Base-by-base conservation (phyloP, 2,113 vertebrate genomes). In the Anser brachyrhynchus region DNA sequence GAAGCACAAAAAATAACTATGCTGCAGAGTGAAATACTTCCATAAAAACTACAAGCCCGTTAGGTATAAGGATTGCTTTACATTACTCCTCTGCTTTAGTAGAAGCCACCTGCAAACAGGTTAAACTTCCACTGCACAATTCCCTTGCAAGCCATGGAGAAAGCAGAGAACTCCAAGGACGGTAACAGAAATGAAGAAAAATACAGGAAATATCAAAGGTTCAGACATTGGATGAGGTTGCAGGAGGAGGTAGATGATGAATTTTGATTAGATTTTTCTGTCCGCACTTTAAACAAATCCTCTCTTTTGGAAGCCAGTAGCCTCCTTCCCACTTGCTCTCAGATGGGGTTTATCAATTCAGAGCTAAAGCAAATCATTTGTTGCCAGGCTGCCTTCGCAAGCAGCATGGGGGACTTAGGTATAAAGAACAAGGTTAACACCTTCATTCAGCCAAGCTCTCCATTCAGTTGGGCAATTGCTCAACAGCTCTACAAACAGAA, bases 171-270 rank as follows among this genome's bases (percentile, higher is more conserved):
- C 31, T 66, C 51, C 69, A 44, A 78, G 37, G 18, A 57, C 4
- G 44, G 26, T 19, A 90, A 52, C 19, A 91, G 77, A 92, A 95
- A 87, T 72, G 19, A 94, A 93, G 91, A 89, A 81, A 96, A 95
- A 94, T 79, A 84, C 84, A 84, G n/a, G 3, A 64, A 55, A 59
- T 65, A 75, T 44, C 90, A 87, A 94, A 95, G 92, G 90, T 92
- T 92, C 96, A 94, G 57, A 76, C 59, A 65, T 29, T 54, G 87
- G 72, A 49, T 25, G 80, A 94, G 61, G 26, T 20, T 95, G 93
- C 65, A 88, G 83, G 57, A 92, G 82, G 52, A 52, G 28, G 85
- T 2, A 59, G 43, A 90, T 87, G 57, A 94, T 35, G 51, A 80
- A 74, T 92, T 93, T 86, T 80, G 88, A 86, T 81, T 87, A 54